Evolutionary conservation across 2,797 vertebrate genomes (phyloP).

Genomic region (Pteronotus mesoamericanus): DNA sequence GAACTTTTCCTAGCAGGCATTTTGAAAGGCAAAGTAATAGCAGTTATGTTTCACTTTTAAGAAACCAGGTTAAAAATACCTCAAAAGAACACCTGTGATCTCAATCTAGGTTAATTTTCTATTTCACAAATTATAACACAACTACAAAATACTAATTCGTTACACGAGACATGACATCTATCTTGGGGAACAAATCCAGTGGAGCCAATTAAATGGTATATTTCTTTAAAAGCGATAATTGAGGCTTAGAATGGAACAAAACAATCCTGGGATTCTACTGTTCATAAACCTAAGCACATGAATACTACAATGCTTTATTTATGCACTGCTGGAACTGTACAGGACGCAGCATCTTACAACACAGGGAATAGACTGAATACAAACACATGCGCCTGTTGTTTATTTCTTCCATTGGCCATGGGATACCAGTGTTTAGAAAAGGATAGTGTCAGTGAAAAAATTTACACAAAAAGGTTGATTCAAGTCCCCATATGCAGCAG

Average conservation of each 20-base stretch:
- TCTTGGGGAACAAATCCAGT: conserved; percentile 8
- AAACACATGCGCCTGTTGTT: neutral
- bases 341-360: neutral
- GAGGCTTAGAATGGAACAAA: conserved; percentile 30
- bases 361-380: neutral
- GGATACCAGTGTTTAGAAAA: conserved; percentile 57
- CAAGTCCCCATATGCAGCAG: neutral
- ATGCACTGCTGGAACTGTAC: neutral
- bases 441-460: conserved; percentile 34
- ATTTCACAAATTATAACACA: neutral
- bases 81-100: conserved; percentile 29
- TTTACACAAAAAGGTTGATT: conserved; percentile 31
- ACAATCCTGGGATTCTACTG: conserved; percentile 30
- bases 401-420: conserved; percentile 58
- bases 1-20: neutral
- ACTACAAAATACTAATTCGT: conserved; percentile 16
- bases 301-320: conserved; percentile 56
- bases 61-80: conserved; percentile 31
- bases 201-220: conserved; percentile 58
- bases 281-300: conserved; percentile 50
- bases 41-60: conserved; percentile 22
- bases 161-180: conserved; percentile 29
- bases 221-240: conserved; percentile 63
- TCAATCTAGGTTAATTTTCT: conserved; percentile 6
- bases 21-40: conserved; percentile 30